Conservation (phyloP, 2,113 vertebrate species). For the Perca schrenkii region DNA sequence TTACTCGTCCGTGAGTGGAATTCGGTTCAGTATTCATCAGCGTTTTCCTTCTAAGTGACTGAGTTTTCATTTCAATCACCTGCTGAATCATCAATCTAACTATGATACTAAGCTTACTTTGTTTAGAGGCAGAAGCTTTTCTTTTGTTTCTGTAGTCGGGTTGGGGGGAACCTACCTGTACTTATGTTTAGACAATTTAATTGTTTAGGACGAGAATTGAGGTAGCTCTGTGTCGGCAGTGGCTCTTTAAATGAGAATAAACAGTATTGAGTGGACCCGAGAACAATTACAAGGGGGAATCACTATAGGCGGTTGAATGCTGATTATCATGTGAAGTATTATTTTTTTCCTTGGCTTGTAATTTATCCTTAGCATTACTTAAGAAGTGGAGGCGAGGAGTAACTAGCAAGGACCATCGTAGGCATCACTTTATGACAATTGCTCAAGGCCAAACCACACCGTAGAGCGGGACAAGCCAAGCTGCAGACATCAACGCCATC, state of each 20-base stretch:
- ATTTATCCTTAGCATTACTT: conserved; percentile 40
- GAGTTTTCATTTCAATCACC: conserved; percentile 63
- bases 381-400: conserved; percentile 9
- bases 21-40: conserved; percentile 44
- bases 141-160: conserved; percentile 44
- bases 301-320: neutral
- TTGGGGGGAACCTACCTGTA: neutral
- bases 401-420: conserved; percentile 26
- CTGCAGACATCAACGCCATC: conserved; percentile 50
- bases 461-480: conserved; percentile 42
- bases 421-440: conserved; percentile 31
- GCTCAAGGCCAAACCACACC: conserved; percentile 50
- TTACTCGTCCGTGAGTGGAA: conserved; percentile 27
- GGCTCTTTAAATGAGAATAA: neutral
- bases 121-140: conserved; percentile 54
- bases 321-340: conserved; percentile 58
- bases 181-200: conserved; percentile 56
- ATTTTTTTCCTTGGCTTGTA: conserved; percentile 38
- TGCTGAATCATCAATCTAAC: conserved; percentile 55
- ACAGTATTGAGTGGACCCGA: neutral
- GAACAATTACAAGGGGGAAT: conserved; percentile 34
- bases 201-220: conserved; percentile 46
- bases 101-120: conserved; percentile 53
- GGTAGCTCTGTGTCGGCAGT: conserved; percentile 13
- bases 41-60: conserved; percentile 40